Percentiles rank a stretch among this genome's conserved stretches.
Evolutionary conservation across 2,797 vertebrate species (phyloP).

Genomic region (Naso thynnoides): DNA sequence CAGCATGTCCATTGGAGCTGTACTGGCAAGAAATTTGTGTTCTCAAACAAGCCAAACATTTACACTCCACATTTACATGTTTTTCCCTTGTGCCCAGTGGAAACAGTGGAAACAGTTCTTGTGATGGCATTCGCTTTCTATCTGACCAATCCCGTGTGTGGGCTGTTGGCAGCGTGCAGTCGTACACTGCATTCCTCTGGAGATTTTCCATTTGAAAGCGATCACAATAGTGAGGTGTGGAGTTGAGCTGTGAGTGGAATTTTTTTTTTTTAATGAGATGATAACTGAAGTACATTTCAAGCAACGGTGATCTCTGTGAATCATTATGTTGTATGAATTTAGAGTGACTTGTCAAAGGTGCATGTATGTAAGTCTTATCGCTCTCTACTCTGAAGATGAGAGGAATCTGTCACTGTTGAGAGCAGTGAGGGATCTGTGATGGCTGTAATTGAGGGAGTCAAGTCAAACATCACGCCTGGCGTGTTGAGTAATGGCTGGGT

Average conservation of each 20-base stretch:
- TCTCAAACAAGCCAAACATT: conserved; percentile 79
- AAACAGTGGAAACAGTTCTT: conserved; percentile 72
- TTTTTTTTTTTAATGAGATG: conserved; percentile 60
- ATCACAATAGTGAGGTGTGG: conserved; percentile 75
- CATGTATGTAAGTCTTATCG: conserved; percentile 41
- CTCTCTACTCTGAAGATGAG: conserved; percentile 59
- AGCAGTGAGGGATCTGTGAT: conserved; percentile 61
- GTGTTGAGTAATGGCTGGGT: conserved; percentile 78
- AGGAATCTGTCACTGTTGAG: conserved; percentile 66
- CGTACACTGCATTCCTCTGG: conserved; percentile 68
- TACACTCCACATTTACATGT: conserved; percentile 75
- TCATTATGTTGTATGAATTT: conserved; percentile 20
- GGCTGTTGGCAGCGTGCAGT: conserved; percentile 67
- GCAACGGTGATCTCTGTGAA: conserved; percentile 35
- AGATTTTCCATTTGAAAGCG: conserved; percentile 81
- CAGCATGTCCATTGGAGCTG: conserved; percentile 64
- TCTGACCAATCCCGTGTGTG: conserved; percentile 76
- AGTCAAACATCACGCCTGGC: conserved; percentile 76
- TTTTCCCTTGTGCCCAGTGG: conserved; percentile 76
- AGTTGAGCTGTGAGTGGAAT: conserved; percentile 54
- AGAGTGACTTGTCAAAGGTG: conserved; percentile 39
- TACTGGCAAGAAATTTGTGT: conserved; percentile 65
- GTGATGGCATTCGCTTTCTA: conserved; percentile 73
- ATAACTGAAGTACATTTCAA: conserved; percentile 55
- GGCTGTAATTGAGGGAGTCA: conserved; percentile 77